A percentile compares a stretch with the other conserved stretches of the same genome.
phyloP scores from a whole-genome alignment of 2,888 invertebrate species.

The Periphyllus acericola region DNA sequence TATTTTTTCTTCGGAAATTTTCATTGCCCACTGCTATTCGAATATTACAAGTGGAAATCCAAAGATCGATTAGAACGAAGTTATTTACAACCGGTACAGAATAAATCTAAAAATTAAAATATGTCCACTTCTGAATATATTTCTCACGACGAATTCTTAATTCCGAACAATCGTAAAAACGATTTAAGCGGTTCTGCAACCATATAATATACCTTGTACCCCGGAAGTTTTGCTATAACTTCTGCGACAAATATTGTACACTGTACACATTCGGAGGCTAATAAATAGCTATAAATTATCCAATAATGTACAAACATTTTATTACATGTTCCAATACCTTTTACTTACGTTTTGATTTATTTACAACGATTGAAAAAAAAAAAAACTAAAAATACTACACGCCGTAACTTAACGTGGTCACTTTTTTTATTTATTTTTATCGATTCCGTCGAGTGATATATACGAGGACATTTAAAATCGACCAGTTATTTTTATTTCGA shows the following conservation, averaged over 20 bases:
- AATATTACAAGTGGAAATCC: too few species aligned
- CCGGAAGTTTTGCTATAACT: conserved; percentile 41
- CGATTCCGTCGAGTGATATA: conserved; percentile 36
- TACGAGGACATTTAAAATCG: conserved; percentile 23
- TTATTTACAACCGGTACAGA: too few species aligned
- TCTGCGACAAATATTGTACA: conserved; percentile 36
- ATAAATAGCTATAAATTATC: conserved; percentile 56
- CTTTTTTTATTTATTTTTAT: conserved; percentile 24
- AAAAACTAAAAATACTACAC: conserved; percentile 23
- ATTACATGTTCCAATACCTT: conserved; percentile 41
- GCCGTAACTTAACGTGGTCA: conserved; percentile 20
- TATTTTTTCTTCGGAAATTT: too few species aligned
- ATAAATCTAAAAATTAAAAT: neutral
- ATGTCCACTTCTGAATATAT: neutral
- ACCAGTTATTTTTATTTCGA: conserved; percentile 27
- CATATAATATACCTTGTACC: neutral
- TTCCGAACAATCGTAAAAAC: conserved; percentile 30
- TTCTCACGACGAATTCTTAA: neutral
- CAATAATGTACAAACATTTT: conserved; percentile 45
- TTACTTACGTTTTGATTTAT: conserved; percentile 52
- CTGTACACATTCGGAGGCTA: conserved; percentile 37
- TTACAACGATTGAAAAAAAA: conserved; percentile 31
- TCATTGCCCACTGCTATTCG: too few species aligned
- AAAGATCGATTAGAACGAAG: too few species aligned
- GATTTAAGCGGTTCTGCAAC: conserved; percentile 1